Conservation (phyloP, 2,797 vertebrate species). For the Myoxocephalus aenaeus region DNA sequence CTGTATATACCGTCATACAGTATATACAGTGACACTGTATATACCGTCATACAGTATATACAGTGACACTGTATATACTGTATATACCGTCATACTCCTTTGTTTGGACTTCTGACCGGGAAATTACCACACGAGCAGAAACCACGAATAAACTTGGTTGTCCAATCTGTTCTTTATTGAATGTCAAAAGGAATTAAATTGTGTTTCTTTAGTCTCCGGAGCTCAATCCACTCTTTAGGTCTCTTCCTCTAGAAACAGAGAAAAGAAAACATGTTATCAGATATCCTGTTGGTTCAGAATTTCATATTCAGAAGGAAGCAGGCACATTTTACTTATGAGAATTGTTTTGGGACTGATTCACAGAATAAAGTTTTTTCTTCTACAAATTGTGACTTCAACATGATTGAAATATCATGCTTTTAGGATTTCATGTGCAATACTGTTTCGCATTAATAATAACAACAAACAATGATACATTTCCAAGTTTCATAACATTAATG, state of each 20-base stretch:
- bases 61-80: no score
- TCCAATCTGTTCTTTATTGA: conserved; percentile 66
- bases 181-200: conserved; percentile 28
- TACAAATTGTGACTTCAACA: background rate
- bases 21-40: no score
- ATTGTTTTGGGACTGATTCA: background rate
- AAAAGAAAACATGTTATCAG: background rate
- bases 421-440: no score
- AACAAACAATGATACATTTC: background rate
- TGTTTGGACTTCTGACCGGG: background rate
- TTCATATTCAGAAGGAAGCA: no score
- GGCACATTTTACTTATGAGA: background rate
- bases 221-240: conserved; percentile 55
- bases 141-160: background rate
- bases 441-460: background rate
- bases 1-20: no score
- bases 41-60: background rate
- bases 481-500: background rate
- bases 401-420: background rate
- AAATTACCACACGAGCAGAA: background rate
- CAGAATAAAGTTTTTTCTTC: no score
- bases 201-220: conserved; percentile 52
- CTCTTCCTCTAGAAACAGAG: conserved; percentile 70
- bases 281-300: background rate
- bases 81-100: background rate